Base-by-base conservation (phyloP, 2,888 invertebrate genomes). In the Sinelater perroti region DNA sequence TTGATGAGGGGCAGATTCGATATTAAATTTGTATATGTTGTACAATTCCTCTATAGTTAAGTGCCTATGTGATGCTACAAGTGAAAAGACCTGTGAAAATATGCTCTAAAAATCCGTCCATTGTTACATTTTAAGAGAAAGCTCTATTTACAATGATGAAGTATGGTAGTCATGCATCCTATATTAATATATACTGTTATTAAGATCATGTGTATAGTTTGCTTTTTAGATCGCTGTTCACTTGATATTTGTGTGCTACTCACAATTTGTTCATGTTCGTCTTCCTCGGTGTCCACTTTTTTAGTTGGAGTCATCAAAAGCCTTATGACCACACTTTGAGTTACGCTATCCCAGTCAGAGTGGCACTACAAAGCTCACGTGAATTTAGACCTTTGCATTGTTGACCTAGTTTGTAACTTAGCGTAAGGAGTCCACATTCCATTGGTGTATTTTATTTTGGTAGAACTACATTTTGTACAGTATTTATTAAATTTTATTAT, bases 41-140 rank as follows among this genome's bases (percentile, higher is more conserved):
- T 55, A 38, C 46, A 38, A 46, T 47, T 55, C 31, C 45, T 13
- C 30, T 36, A 55, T 42, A 47, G 16, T 42, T 54, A 50, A 51
- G 52, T 56, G 60, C 52, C 60, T 52, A 46, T 56, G 47, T 60
- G 47, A 55, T 60, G 51, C 51, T 46, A 44, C 24, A 14, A 44
- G 21, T 36, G 28, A 46, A 47, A 56, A 53, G 35, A 52, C 46
- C 46, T 51, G 42, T 21, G 24, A 51, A 51, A 42, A 21, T 24
- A 44, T 56, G 60, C 60, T 60, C 60, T 38, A 46, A 59, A 44
- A 36, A 40, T 60, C 60, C 60, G 60, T 60, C 60, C 60, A 60
- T 56, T 60, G 56, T 60, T 60, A 52, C 20, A 46, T 31, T 49
- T 40, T 49, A 47, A 49, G 40, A 47, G 20, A 47, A 50, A 52